These are phyloP conservation scores for Pachyramphus minor DNA, from an alignment of 2,113 vertebrate genomes.

Conservation along the genomic window DNA sequence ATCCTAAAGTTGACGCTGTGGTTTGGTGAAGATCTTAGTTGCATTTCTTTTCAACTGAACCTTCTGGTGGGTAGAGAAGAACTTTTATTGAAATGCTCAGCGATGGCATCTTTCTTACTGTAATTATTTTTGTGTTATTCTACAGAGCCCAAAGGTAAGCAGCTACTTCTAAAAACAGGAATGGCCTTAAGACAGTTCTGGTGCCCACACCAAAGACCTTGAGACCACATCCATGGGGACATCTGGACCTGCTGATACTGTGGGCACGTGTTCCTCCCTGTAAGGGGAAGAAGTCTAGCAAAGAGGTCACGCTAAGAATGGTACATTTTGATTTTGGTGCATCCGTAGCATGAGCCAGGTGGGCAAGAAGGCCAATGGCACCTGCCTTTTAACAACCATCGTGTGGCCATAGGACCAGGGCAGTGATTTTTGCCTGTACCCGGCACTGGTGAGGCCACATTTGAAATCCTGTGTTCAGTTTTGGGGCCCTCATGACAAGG, in stretches of 20 bases:
- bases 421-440: neutral
- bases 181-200: fast-evolving
- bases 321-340: neutral
- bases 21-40: neutral
- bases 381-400: neutral
- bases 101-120: neutral
- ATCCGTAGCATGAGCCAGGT: neutral
- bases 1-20: neutral
- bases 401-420: neutral
- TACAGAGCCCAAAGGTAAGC: neutral
- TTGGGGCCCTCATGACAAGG: neutral
- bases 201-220: neutral
- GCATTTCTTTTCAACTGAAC: neutral
- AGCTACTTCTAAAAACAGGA: neutral
- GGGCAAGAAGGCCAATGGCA: neutral
- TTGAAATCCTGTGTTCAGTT: neutral
- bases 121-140: neutral
- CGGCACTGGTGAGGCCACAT: neutral
- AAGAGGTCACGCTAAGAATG: neutral
- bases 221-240: neutral
- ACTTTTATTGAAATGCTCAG: neutral
- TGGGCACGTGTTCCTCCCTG: neutral
- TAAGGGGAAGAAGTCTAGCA: neutral
- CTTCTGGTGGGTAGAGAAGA: neutral
- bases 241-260: neutral